phyloP scores from a whole-genome alignment of 30 jellyfish, hydroid and myxozoan species.

The Rhopilema esculentum region DNA sequence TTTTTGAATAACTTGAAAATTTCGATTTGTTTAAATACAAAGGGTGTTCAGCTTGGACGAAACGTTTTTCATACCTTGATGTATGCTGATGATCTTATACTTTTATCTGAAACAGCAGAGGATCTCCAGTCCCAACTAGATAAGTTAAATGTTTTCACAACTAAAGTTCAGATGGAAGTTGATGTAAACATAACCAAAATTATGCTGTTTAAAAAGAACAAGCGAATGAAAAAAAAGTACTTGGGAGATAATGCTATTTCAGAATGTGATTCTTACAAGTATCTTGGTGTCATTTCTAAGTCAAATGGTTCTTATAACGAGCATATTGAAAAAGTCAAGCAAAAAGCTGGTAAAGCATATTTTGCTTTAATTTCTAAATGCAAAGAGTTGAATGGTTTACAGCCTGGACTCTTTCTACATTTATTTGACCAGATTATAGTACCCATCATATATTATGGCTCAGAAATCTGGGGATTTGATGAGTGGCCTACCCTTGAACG shows the following conservation, averaged over 20 bases:
- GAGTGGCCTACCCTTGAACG: too few species aligned
- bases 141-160: background rate
- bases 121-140: constrained; percentile 12
- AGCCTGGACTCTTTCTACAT: too few species aligned
- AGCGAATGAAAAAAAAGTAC: background rate
- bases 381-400: too few species aligned
- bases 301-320: constrained; percentile 3
- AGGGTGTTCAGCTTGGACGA: background rate
- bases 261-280: constrained; percentile 16
- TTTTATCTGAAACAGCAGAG: background rate
- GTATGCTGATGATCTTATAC: background rate
- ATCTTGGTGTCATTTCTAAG: constrained; percentile 2
- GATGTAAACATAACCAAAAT: background rate
- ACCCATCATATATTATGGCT: constrained; percentile 1
- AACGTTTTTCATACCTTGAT: background rate
- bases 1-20: background rate
- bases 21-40: background rate
- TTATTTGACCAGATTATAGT: constrained; percentile 1
- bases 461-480: constrained; percentile 11
- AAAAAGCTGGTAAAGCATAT: constrained; percentile 22
- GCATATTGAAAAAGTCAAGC: background rate
- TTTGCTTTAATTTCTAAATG: background rate
- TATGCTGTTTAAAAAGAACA: background rate
- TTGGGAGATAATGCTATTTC: background rate
- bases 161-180: background rate